Conservation (phyloP, 2,113 vertebrate species). For the Salvelinus namaycush region DNA sequence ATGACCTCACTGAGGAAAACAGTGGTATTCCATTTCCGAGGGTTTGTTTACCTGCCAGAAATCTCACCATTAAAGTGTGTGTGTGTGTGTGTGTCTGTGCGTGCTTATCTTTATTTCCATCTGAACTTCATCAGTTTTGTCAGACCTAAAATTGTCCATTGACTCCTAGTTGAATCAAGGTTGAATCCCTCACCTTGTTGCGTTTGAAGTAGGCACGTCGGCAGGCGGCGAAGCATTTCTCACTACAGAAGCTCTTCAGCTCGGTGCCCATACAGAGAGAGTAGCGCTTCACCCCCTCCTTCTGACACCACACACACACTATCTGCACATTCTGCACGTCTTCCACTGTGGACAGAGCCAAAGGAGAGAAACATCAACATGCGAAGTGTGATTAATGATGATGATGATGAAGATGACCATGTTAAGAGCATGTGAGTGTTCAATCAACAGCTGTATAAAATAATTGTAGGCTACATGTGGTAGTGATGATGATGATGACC, state of each 20-base stretch:
- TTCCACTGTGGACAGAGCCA: constrained; percentile 76
- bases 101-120: background rate
- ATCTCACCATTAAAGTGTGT: constrained; percentile 21
- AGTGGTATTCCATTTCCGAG: constrained; percentile 42
- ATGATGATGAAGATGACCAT: too few relatives aligned
- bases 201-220: constrained; percentile 98
- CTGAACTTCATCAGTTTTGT: background rate
- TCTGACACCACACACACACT: constrained; percentile 99
- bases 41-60: constrained; percentile 45
- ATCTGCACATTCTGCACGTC: constrained; percentile 97
- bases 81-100: background rate
- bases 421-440: background rate
- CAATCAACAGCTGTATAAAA: background rate
- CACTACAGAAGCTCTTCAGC: constrained; percentile 99
- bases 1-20: constrained; percentile 36
- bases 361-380: background rate
- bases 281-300: constrained; percentile 97
- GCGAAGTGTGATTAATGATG: background rate
- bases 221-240: constrained; percentile 98
- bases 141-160: background rate
- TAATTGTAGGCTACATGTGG: background rate
- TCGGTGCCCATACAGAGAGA: constrained; percentile 98
- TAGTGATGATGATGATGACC: background rate
- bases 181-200: constrained; percentile 86
- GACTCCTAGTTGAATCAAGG: background rate